Base-by-base conservation (phyloP, 2,113 vertebrate genomes). In the Tricholaema leucomelas region DNA sequence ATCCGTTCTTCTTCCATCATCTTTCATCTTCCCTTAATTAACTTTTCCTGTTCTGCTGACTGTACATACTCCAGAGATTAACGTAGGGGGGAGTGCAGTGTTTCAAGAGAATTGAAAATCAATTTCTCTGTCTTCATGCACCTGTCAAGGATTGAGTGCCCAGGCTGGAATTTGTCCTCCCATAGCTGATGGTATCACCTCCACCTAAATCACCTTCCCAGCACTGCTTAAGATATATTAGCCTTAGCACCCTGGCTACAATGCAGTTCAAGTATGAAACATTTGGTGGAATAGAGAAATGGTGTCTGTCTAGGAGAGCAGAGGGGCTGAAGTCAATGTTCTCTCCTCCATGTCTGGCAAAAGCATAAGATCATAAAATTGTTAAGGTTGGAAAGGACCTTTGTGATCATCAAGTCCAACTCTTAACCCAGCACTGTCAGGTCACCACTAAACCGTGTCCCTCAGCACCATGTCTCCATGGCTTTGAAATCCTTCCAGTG, bases 11-110 rank as follows among this genome's bases (percentile, higher is more conserved):
- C 56, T 52, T 88, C 88, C 88, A 73, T 84, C 92, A 76, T 73
- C 83, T 60, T 70, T 87, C 58, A 86, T 84, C 92, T 95, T 78
- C 88, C 90, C 81, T 90, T 93, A 91, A 88, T 95, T 95, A 92
- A 88, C 92, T 88, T 84, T 13, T 44, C 74, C 86, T 6, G 2
- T 63, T 76, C 66, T 63, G 81, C 83, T 46, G 85, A 74, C 65
- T 0, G 24, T 28, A 9, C 8, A 1, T 15, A 5, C 5, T 79
- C 63, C 74, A 5, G 6, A 76, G 77, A 76, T 88, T 55, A 87
- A 58, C 50, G 27, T 36, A n/a, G 24, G 27, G 64, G 48, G 73
- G 90, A 90, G 82, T 9, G 46, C 85, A 35, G 9, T 88, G 77
- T 46, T 93, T 55, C 77, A 3, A 18, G 84, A 82, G 91, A 90